Evolutionary conservation across 2,888 invertebrate genomes (phyloP).

Genomic region (Seira sanloemensis): DNA sequence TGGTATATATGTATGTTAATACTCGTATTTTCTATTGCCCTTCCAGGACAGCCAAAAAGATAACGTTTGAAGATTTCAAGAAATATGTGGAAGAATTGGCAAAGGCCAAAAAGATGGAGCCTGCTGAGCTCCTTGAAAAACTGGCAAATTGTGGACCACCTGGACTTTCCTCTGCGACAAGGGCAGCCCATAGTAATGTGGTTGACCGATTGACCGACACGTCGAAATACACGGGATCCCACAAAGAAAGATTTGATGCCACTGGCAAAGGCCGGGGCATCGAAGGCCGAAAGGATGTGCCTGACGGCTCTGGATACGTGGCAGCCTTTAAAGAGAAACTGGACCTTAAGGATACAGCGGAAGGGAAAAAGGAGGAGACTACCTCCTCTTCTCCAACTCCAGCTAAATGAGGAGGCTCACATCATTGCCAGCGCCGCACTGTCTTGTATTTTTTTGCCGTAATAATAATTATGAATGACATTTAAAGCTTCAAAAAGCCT

Average conservation of each 20-base stretch:
- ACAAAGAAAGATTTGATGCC: slow-evolving; percentile 76
- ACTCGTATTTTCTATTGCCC: neutral
- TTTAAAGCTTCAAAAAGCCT: no score
- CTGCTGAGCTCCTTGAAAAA: slow-evolving; percentile 87
- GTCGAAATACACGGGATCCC: slow-evolving; percentile 76
- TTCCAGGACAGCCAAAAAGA: slow-evolving; percentile 79
- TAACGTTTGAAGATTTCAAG: slow-evolving; percentile 86
- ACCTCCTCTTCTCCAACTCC: slow-evolving; percentile 38
- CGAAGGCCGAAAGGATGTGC: slow-evolving; percentile 75
- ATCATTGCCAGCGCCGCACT: no score
- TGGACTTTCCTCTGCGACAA: slow-evolving; percentile 68
- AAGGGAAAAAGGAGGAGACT: no score
- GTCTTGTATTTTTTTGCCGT: no score
- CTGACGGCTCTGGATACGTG: slow-evolving; percentile 76
- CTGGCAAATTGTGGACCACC: slow-evolving; percentile 83
- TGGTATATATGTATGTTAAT: no score
- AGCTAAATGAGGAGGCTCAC: slow-evolving; percentile 37
- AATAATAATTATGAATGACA: no score
- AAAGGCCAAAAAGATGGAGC: slow-evolving; percentile 87
- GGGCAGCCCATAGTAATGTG: slow-evolving; percentile 74
- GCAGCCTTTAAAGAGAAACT: slow-evolving; percentile 75
- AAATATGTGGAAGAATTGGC: slow-evolving; percentile 91
- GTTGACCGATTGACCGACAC: slow-evolving; percentile 75
- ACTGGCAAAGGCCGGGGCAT: slow-evolving; percentile 76
- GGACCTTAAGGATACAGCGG: slow-evolving; percentile 52